phyloP scores from a whole-genome alignment of 1,140 invertebrate genomes.

The Contarinia nasturtii region DNA sequence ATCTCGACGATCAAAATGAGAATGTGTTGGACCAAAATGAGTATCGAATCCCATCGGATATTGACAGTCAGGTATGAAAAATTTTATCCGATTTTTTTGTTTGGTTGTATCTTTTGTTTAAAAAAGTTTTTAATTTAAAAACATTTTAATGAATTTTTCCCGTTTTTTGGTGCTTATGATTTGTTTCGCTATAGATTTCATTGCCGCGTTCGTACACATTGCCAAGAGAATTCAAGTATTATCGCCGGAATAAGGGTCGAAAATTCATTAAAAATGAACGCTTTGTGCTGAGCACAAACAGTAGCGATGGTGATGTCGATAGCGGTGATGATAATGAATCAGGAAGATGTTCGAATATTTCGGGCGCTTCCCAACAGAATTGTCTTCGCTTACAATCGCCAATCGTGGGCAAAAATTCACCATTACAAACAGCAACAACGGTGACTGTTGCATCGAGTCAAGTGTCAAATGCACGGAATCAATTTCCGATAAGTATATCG shows the following conservation, averaged over 20 bases:
- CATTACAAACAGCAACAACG: neutral
- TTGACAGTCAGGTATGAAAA: slow-evolving; percentile 41
- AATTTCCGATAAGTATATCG: neutral
- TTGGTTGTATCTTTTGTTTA: no score
- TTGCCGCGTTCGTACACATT: slow-evolving; percentile 65
- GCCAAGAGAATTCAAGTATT: slow-evolving; percentile 68
- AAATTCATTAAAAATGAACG: slow-evolving; percentile 31
- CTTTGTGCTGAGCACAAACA: slow-evolving; percentile 60
- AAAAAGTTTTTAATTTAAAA: neutral
- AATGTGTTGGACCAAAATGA: slow-evolving; percentile 4
- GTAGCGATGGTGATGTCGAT: slow-evolving; percentile 58
- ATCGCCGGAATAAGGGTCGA: slow-evolving; percentile 33
- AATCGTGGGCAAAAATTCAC: neutral
- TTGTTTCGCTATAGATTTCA: slow-evolving; percentile 36
- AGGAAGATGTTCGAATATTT: slow-evolving; percentile 17
- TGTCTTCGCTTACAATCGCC: neutral
- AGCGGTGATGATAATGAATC: slow-evolving; percentile 41
- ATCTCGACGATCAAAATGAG: slow-evolving; percentile 3
- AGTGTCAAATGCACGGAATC: neutral
- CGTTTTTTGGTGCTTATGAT: neutral
- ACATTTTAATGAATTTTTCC: neutral
- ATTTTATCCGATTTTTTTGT: neutral
- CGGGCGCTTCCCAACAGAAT: neutral
- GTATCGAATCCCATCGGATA: slow-evolving; percentile 28
- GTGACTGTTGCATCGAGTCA: neutral